Conservation (phyloP, 2,113 vertebrate species). For the Chiloscyllium plagiosum region DNA sequence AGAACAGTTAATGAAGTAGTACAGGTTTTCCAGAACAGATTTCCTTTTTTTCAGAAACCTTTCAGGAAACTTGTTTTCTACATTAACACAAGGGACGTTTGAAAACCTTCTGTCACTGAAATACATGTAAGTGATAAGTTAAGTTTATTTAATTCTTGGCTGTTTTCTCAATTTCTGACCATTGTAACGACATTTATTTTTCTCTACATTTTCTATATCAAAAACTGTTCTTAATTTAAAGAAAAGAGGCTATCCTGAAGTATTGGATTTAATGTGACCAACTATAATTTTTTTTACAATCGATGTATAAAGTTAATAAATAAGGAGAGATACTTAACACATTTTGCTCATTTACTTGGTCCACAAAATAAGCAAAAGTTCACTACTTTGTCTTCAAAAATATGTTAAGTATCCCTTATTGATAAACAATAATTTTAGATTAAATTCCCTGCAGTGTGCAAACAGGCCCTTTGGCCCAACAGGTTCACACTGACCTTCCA, state of each 20-base stretch:
- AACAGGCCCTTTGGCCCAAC: too few relatives aligned
- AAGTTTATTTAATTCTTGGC: background rate
- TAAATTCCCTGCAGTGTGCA: too few relatives aligned
- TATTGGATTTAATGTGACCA: background rate
- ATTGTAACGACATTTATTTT: background rate
- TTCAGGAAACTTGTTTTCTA: constrained; percentile 90
- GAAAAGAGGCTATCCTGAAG: background rate
- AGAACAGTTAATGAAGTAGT: background rate
- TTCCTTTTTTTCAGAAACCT: constrained; percentile 68
- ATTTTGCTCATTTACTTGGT: background rate
- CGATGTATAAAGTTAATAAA: background rate
- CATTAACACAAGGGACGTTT: constrained; percentile 82
- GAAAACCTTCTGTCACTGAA: constrained; percentile 81
- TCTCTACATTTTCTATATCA: background rate
- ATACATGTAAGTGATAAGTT: constrained; percentile 73
- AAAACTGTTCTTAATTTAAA: too few relatives aligned
- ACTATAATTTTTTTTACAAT: background rate
- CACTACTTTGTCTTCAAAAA: background rate
- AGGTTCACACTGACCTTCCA: too few relatives aligned
- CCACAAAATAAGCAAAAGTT: background rate
- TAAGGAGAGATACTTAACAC: background rate
- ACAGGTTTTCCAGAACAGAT: constrained; percentile 3
- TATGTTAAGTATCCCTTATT: background rate
- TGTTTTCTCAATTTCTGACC: background rate
- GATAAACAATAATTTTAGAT: background rate